These are phyloP conservation scores for Pipistrellus kuhlii DNA, from an alignment of 2,797 vertebrate genomes.

Conservation along the genomic window DNA sequence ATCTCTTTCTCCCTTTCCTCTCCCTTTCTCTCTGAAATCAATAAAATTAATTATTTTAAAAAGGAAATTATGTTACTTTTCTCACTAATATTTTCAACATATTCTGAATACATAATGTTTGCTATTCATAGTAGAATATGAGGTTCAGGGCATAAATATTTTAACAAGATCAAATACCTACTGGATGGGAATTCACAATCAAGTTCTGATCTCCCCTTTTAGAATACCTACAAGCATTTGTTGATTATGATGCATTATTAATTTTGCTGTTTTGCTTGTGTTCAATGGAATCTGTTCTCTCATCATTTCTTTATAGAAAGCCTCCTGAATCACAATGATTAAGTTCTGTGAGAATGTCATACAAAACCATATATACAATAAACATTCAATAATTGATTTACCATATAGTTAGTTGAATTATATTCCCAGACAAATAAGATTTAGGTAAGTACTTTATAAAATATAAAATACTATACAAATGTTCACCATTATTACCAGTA, in stretches of 20 bases:
- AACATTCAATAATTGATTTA: slow-evolving; percentile 31
- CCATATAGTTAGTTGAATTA: slow-evolving; percentile 21
- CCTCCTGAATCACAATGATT: neutral
- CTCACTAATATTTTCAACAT: slow-evolving; percentile 57
- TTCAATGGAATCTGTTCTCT: slow-evolving; percentile 2
- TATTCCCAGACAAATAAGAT: neutral
- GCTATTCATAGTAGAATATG: neutral
- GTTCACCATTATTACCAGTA: slow-evolving; percentile 15
- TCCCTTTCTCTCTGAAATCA: neutral
- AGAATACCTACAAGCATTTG: slow-evolving; percentile 27
- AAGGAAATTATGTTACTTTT: slow-evolving; percentile 29
- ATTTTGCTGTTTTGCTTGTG: slow-evolving; percentile 5
- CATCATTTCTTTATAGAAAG: neutral
- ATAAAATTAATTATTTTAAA: neutral
- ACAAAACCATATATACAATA: neutral
- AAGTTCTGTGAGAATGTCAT: neutral
- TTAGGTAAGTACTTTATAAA: neutral
- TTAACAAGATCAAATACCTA: neutral
- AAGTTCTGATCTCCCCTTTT: neutral
- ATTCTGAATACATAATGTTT: neutral
- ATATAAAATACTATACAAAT: slow-evolving; percentile 14
- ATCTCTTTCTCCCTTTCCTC: too few relatives aligned
- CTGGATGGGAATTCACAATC: neutral
- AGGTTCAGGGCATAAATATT: neutral
- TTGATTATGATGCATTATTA: slow-evolving; percentile 32